Base-by-base conservation (phyloP, 64 coral and sea anemone species). In the Pachyseris speciosa region DNA sequence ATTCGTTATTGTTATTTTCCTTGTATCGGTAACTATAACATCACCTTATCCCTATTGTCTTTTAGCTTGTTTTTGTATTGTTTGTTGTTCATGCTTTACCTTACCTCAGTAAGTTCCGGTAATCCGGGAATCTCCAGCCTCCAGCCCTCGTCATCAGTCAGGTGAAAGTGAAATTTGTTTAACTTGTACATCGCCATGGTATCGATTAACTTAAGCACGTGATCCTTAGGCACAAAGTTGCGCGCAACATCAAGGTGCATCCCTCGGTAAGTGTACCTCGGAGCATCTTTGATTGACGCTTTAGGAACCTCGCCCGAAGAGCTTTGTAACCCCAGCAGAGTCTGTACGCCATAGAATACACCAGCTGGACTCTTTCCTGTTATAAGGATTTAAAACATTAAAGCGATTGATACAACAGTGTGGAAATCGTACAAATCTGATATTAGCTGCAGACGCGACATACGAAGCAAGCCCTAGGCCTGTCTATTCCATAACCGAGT, bases 141-240 rank as follows among this genome's bases (percentile, higher is more conserved):
- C 89, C 89, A 92, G 7, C 89, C 89, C 51, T 92, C 89, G 50
- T 92, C 89, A 69, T 92, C 89, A 39, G 72, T 79, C 13, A 92
- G 24, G 48, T 92, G 89, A 43, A 92, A 92, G 44, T 92, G 89
- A 61, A 92, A 92, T n/a, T 74, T 85, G 53, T 92, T 92, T 39
- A 92, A 67, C 89, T 92, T 92, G 51, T 84, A 92, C 29, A 83
- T 51, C 26, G 79, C 89, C 67, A 92, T 66, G 37, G 33, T 28
- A 25, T 92, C 89, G 6, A 92, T 12, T 36, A 92, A 85, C 30
- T 64, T 63, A 20, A 84, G 22, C 36, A 92, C 89, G 16, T 69
- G 80, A 1, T 92, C 68, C 32, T 92, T 92, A 19, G 64, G 13
- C 24, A 73, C 58, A 70, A 92, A 92, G 80, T 92, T 92, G 16